Percentiles rank a stretch among this genome's conserved stretches.
Evolutionary conservation across 2,888 invertebrate species (phyloP).

Genomic region (Netelia inedita): DNA sequence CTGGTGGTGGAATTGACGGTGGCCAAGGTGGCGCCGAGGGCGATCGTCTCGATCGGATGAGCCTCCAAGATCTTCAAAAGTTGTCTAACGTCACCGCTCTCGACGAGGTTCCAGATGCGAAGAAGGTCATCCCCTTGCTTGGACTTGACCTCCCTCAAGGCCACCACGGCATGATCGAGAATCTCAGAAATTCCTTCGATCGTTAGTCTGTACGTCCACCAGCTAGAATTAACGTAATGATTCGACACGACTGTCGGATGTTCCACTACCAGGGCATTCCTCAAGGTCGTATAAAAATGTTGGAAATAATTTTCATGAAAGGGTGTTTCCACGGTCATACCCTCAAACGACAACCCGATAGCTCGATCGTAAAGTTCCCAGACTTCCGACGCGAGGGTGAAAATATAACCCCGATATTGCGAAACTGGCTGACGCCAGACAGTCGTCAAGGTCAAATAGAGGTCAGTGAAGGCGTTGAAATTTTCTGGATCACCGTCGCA

Average conservation of each 20-base stretch:
- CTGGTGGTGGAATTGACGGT: constrained; percentile 65
- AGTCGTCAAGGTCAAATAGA: constrained; percentile 70
- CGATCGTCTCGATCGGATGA: constrained; percentile 78
- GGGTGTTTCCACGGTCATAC: constrained; percentile 83
- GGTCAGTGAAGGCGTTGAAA: constrained; percentile 78
- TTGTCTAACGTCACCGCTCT: constrained; percentile 76
- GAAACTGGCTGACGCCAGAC: constrained; percentile 74
- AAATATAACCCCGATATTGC: constrained; percentile 74
- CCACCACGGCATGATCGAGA: constrained; percentile 73
- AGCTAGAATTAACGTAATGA: constrained; percentile 36
- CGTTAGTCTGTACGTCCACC: constrained; percentile 72
- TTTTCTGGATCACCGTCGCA: constrained; percentile 77
- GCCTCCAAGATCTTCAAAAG: constrained; percentile 78
- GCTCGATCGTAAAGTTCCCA: constrained; percentile 71
- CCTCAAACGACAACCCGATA: constrained; percentile 47
- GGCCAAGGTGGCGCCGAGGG: constrained; percentile 73
- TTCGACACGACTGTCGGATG: constrained; percentile 24
- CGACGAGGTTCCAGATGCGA: constrained; percentile 77
- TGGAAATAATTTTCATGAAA: constrained; percentile 84
- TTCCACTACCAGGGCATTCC: constrained; percentile 75
- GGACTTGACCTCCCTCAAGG: constrained; percentile 69
- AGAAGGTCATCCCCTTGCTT: constrained; percentile 63
- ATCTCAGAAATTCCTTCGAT: constrained; percentile 77
- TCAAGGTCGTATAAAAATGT: constrained; percentile 81
- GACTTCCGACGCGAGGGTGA: constrained; percentile 70